Evolutionary conservation across 2,797 vertebrate genomes (phyloP).

Genomic region (Rachycentron canadum): DNA sequence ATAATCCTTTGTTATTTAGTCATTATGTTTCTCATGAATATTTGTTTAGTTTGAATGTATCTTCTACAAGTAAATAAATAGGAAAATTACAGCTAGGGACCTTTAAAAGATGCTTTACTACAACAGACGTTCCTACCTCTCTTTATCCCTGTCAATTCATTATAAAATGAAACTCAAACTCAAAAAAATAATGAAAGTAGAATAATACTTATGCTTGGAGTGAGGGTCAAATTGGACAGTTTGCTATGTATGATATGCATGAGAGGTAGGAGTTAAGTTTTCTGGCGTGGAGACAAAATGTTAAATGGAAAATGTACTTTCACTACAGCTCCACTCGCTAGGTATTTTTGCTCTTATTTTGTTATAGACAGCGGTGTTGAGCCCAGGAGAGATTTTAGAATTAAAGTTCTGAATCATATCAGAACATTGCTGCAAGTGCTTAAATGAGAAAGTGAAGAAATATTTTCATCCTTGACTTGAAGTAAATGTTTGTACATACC

Average conservation of each 20-base stretch:
- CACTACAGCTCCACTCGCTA: too few species aligned
- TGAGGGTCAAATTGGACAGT: neutral
- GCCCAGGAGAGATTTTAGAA: neutral
- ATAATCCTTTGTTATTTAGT: constrained; percentile 9
- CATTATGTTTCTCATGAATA: neutral
- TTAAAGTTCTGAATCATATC: too few species aligned
- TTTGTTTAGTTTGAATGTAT: constrained; percentile 36
- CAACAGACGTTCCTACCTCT: neutral
- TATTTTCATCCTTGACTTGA: too few species aligned
- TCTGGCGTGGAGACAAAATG: neutral
- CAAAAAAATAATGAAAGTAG: neutral
- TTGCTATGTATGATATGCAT: neutral
- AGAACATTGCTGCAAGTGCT: too few species aligned
- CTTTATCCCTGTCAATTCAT: neutral
- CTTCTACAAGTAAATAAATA: neutral
- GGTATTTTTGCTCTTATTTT: neutral
- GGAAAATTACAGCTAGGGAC: neutral
- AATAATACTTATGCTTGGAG: too few species aligned
- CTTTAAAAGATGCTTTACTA: neutral
- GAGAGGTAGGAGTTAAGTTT: neutral
- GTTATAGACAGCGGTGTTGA: neutral
- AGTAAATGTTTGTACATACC: too few species aligned
- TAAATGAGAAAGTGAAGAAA: too few species aligned
- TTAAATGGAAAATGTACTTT: neutral
- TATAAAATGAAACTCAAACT: neutral